Base-by-base conservation (phyloP, 2,113 vertebrate genomes). In the Nothocercus julius region DNA sequence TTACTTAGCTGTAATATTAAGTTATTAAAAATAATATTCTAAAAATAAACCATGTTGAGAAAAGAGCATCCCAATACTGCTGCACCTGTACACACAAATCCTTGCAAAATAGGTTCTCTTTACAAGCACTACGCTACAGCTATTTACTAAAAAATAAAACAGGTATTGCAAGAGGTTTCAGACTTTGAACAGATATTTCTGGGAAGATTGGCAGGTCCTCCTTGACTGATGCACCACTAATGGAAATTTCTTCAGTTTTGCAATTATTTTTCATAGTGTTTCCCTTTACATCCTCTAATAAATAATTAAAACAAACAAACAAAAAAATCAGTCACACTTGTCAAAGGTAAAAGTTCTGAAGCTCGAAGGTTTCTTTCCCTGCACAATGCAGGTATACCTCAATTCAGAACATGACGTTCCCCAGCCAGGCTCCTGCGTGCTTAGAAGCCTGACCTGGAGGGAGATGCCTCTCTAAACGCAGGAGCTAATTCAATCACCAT, bases 401-500 rank as follows among this genome's bases (percentile, higher is more conserved):
- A 95, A 44, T 54, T 49, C 83, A 6, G 63, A 93, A 91, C 64
- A 87, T 27, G 0, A n/a, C 87, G 34, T 12, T 94, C 73, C 54
- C 64, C 69, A 74, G 62, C 72, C 63, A 73, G 88, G 73, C 70
- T 76, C 77, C 92, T 20, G 63, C 82, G 54, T 61, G 58, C 87
- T 93, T 76, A 87, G 81, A 96, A 95, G 92, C 84, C 67, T 89
- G 93, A 96, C 92, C 93, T 94, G 88, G 76, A 93, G 93, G 92
- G 62, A 96, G 92, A 96, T 94, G 77, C 79, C 90, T 89, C 88
- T 93, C 70, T 82, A 85, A 96, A 93, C 32, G 83, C 73, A 95
- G 68, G 44, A 96, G 92, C 75, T 97, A 97, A 97, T 97, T 94
- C 91, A 94, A 96, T 95, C 96, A 91, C 94, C 89, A 85, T 94